Conservation (phyloP, 2,797 vertebrate genomes). For the Gymnopithys bicolor region DNA sequence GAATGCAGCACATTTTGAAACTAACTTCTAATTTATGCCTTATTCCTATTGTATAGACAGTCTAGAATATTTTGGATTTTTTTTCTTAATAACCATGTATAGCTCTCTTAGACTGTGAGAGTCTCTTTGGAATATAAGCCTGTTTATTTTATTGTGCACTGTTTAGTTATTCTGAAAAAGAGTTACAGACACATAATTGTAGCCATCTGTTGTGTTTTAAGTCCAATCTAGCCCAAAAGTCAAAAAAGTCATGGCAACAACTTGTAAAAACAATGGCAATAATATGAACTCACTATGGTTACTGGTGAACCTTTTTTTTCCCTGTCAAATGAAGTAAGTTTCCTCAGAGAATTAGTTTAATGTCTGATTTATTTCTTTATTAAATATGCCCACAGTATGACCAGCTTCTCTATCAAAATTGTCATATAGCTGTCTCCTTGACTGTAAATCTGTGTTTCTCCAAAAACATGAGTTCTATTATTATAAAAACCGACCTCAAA, state of each 20-base stretch:
- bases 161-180: conserved; percentile 76
- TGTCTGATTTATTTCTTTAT: conserved; percentile 77
- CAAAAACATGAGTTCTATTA: neutral
- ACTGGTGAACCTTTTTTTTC: conserved; percentile 78
- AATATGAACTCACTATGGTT: conserved; percentile 83
- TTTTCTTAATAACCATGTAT: conserved; percentile 30
- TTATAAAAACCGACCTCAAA: conserved; percentile 24
- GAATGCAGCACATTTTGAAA: neutral
- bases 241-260: conserved; percentile 80
- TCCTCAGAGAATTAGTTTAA: conserved; percentile 77
- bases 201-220: conserved; percentile 81
- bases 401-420: conserved; percentile 69
- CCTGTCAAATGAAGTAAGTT: conserved; percentile 76
- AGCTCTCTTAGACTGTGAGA: conserved; percentile 58
- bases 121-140: conserved; percentile 70
- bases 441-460: conserved; percentile 61
- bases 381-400: conserved; percentile 72
- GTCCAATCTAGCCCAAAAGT: conserved; percentile 75
- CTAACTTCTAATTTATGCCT: neutral
- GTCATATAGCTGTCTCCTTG: conserved; percentile 62
- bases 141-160: conserved; percentile 81
- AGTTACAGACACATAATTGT: conserved; percentile 76
- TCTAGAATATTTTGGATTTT: neutral
- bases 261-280: conserved; percentile 79
- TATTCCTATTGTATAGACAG: neutral